Base-by-base conservation (phyloP, 1,140 invertebrate genomes). In the Drosophila punjabiensis region DNA sequence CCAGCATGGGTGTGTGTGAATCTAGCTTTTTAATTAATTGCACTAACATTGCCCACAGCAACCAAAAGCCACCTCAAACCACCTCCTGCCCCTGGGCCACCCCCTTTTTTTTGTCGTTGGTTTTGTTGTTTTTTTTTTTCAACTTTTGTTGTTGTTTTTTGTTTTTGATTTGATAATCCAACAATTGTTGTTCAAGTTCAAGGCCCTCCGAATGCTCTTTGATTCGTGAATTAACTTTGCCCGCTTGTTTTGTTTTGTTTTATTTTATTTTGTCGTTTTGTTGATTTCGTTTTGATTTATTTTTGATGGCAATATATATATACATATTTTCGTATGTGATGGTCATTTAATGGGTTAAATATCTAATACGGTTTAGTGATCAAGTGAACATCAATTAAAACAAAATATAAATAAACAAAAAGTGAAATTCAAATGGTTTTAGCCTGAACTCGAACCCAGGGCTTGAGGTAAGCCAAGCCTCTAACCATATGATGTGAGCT, bases 21-120 rank as follows among this genome's bases (percentile, higher is more conserved):
- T 81, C 82, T 82, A 85, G 78, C 77, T 85, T 85, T 85, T 82
- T 85, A 85, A 85, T 85, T 85, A 85, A 85, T 85, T 85, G 82
- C 82, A 85, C 82, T 85, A 86, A 75, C 80, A 82, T 82, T 79
- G 65, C 65, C 65, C 65, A 68, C 65, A 63, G 65, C 58, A 62
- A 30, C 65, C 43, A 48, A 43, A 45, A 43, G 37, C 35, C 62
- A n/a, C 52, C 39, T 11, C 68, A 37, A 58, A 28, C 47, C 62
- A 30, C 37, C 39, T 7, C 37, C 30, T 68, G 37, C 60, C 59
- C 65, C 71, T 50, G 37, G 33, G n/a, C 39, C 66, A 24, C n/a
- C 52, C 13, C 10, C 16, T 35, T 70, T 64, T 53, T 58, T 56
- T 71, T 50, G 32, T 43, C 16, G 59, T 66, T 58, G 59, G 48